Base-by-base conservation (phyloP, 2,797 vertebrate species). In the Helostoma temminkii region DNA sequence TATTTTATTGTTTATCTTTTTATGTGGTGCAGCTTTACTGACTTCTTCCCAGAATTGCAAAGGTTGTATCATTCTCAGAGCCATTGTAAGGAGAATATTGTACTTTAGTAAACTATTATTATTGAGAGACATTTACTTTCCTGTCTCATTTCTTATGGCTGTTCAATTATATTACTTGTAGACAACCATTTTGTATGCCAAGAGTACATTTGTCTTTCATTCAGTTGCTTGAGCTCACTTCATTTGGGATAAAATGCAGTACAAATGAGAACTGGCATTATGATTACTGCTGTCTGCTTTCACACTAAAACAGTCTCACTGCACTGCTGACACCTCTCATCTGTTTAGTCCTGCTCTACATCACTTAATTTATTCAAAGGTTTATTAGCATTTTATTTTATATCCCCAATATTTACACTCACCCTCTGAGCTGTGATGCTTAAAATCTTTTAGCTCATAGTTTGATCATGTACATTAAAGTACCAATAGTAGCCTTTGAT, bases 351-450 rank as follows among this genome's bases (percentile, higher is more conserved):
- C 49, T 68, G 32, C 8, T 56, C 10, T 18, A 18, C 24, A 24
- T 71, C 24, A 2, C 26, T 26, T 21, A 1, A 21, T 25, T 18
- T 39, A 26, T 6, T 42, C 49, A 49, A 24, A 9, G 2, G 2
- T 25, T 66, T 32, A 56, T 57, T 21, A 42, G 53, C 25, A 43
- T 28, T 26, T 48, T 62, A 16, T 63, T 48, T 54, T 59, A 55
- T 41, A 59, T 42, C 24, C 46, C 25, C 55, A 61, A 18, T 52
- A 28, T 64, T 64, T 54, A 21, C 43, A 65, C 42, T 34, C 9
- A 6, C 9, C 45, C 24, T 53, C 16, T 39, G 19, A 65, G 66
- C 34, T 53, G 41, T 54, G 56, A 62, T 24, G 41, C 69, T 57
- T 32, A 22, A 8, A 42, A 19, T 24, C 36, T 60, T 41, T 45